Conservation (phyloP, 2,113 vertebrate genomes). For the Strix aluco region DNA sequence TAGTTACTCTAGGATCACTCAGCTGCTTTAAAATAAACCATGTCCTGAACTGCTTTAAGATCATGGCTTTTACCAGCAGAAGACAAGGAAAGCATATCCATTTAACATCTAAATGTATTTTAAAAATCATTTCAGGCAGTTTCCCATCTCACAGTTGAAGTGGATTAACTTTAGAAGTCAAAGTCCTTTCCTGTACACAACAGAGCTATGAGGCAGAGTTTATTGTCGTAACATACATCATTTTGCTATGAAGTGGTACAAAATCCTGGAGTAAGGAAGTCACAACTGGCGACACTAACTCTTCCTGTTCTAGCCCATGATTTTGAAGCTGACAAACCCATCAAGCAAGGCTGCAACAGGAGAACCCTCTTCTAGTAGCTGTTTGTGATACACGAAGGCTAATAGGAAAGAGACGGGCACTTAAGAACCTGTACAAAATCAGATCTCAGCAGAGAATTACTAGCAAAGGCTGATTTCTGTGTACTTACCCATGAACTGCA, state of each 20-base stretch:
- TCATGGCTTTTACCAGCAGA: neutral
- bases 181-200: accelerated
- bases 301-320: neutral
- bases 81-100: neutral
- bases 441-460: neutral
- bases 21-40: neutral
- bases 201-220: neutral
- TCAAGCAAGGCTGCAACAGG: neutral
- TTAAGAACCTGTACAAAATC: neutral
- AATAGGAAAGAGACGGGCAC: accelerated
- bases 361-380: neutral
- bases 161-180: neutral
- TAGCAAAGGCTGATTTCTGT: neutral
- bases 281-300: neutral
- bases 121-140: neutral
- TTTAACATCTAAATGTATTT: neutral
- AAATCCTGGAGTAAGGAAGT: neutral
- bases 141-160: neutral
- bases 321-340: neutral
- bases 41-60: neutral
- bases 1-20: too few species aligned
- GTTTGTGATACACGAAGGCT: too few species aligned
- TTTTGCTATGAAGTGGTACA: neutral
- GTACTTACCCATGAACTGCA: neutral
- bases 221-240: accelerated